These are phyloP conservation scores for Eurystomus glaucurus DNA, from an alignment of 2,797 vertebrate genomes.

Conservation along the genomic window DNA sequence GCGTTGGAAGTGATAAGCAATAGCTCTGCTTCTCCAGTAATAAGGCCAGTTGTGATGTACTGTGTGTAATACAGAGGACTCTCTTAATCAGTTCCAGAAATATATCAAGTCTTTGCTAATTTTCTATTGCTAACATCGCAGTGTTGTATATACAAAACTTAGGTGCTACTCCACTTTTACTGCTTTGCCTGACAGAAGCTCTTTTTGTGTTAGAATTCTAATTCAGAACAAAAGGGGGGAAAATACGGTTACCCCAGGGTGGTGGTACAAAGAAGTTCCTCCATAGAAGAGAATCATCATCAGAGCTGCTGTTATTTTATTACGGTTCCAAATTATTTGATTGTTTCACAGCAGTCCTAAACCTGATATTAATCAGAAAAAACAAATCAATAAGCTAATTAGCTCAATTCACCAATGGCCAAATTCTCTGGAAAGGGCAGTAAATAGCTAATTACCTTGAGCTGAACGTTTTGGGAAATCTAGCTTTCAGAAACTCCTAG, in stretches of 20 bases:
- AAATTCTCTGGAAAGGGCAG: not conserved
- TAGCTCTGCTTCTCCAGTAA: not conserved
- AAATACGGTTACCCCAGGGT: not conserved
- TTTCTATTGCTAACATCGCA: not conserved
- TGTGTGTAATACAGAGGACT: not conserved
- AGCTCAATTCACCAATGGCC: not conserved
- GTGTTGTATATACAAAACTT: not conserved
- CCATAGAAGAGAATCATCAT: not conserved
- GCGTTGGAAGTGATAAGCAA: not conserved
- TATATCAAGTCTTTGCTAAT: not conserved
- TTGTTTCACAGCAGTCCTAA: not conserved
- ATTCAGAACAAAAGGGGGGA: not conserved
- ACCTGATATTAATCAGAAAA: constrained; percentile 22
- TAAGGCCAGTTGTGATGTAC: not conserved
- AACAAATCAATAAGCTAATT: constrained; percentile 20
- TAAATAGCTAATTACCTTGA: not conserved
- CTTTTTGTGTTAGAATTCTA: not conserved
- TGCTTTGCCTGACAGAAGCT: not conserved
- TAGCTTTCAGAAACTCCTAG: not conserved
- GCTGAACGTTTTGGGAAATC: not conserved
- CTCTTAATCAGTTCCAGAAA: not conserved
- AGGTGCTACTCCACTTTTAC: not conserved
- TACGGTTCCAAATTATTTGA: not conserved
- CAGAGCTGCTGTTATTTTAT: not conserved
- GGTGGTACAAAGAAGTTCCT: not conserved